Base-by-base conservation (phyloP, 1,140 invertebrate species). In the Eupristina koningsbergeri region DNA sequence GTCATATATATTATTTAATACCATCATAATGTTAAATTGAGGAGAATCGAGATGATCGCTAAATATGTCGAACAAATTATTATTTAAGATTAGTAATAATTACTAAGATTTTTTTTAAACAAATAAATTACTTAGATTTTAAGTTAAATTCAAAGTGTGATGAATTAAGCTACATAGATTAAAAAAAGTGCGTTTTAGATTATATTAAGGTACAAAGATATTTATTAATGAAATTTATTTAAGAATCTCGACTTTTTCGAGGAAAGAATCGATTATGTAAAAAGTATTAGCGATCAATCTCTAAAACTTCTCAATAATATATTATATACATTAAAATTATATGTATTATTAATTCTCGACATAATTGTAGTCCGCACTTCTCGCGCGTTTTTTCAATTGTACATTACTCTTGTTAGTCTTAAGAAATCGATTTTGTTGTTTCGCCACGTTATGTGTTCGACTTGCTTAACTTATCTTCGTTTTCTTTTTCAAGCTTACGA, bases 381-480 rank as follows among this genome's bases (percentile, higher is more conserved):
- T 87, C 87, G 85, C 86, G 61, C 83, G 81, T 81, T 83, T 81
- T 86, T 85, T 88, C 88, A 41, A 86, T 87, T 88, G 87, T 89
- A 90, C 85, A 86, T 88, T 89, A 86, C 41, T 39, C 83, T 86
- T 83, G 80, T 86, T 88, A 87, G 76, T 85, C 78, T 86, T 88
- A 87, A 87, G 83, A 84, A 78, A 86, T 76, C 73, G 82, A 87
- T 87, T n/a, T 84, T 58, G 71, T 84, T 84, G 78, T 84, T 80
- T 80, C 41, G 53, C 67, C 50, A 29, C 69, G 53, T 36, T 63
- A 45, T 58, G n/a, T 53, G 61, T 73, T 80, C 45, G 71, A 45
- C 71, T 22, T 17, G 31, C 53, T 84, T 73, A 11, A 64, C 58
- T 73, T 75, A 61, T 63, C 17, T 64, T 73, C 80, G 47, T 87